phyloP scores from a whole-genome alignment of 2,797 vertebrate species.

The Phalanger gymnotis region DNA sequence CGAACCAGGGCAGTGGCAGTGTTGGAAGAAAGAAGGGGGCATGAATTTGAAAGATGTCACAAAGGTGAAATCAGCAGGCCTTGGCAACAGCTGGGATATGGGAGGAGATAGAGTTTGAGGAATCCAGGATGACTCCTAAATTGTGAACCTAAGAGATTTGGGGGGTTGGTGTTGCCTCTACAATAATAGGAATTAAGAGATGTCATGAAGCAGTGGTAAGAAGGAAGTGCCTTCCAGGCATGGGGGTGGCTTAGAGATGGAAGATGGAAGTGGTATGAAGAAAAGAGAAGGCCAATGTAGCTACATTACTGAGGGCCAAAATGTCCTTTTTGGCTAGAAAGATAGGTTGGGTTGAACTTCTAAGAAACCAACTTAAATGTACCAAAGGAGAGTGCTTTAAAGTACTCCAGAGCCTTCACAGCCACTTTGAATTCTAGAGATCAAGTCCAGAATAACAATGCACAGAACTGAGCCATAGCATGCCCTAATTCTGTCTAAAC shows the following conservation, averaged over 20 bases:
- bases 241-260: neutral
- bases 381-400: neutral
- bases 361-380: neutral
- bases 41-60: neutral
- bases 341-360: neutral
- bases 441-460: neutral
- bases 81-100: neutral
- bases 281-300: neutral
- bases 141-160: neutral
- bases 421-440: neutral
- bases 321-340: neutral
- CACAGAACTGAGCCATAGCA: neutral
- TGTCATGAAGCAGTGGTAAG: neutral
- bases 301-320: neutral
- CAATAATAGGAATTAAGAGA: neutral
- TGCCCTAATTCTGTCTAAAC: neutral
- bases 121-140: neutral
- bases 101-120: neutral
- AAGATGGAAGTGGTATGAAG: neutral
- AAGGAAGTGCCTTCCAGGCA: neutral
- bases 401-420: neutral
- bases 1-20: too few species aligned
- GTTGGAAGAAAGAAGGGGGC: neutral
- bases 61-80: neutral
- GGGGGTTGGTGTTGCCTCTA: neutral